A percentile compares a stretch with the other conserved stretches of the same genome.
These are phyloP conservation scores for Drosophila auraria DNA, from an alignment of 1,140 invertebrate species.

Conservation along the genomic window DNA sequence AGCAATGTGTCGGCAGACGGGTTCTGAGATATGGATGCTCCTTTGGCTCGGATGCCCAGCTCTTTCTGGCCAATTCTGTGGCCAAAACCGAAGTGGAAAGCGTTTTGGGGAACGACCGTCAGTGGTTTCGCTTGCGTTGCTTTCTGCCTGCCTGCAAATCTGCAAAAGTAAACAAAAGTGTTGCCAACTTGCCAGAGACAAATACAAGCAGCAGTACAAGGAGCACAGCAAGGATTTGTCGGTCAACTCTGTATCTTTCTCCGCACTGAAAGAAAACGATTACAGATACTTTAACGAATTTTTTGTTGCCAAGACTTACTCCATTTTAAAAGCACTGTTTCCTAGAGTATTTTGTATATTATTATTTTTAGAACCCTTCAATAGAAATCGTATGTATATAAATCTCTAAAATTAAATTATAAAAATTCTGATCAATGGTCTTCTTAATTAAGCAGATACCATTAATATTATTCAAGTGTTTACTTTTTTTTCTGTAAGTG, in stretches of 20 bases:
- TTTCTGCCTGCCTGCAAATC: constrained; percentile 56
- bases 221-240: constrained; percentile 35
- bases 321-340: no score
- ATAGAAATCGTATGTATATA: no score
- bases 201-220: constrained; percentile 57
- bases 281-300: neutral
- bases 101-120: constrained; percentile 25
- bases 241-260: constrained; percentile 15
- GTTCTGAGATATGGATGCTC: constrained; percentile 17
- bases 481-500: constrained; percentile 29
- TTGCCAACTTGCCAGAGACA: constrained; percentile 76
- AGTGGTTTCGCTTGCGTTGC: constrained; percentile 28
- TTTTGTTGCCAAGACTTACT: neutral
- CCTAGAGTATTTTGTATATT: no score
- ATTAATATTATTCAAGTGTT: constrained; percentile 5
- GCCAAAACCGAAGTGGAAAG: constrained; percentile 9
- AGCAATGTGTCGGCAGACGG: constrained; percentile 1
- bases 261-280: neutral
- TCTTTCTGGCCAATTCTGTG: constrained; percentile 8
- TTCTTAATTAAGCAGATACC: neutral
- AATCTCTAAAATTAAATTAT: no score
- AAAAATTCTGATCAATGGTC: neutral
- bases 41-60: constrained; percentile 8
- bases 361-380: no score
- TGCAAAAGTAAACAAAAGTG: constrained; percentile 82